phyloP scores from a whole-genome alignment of 2,797 vertebrate genomes.

The Pseudocheirus occidentalis region DNA sequence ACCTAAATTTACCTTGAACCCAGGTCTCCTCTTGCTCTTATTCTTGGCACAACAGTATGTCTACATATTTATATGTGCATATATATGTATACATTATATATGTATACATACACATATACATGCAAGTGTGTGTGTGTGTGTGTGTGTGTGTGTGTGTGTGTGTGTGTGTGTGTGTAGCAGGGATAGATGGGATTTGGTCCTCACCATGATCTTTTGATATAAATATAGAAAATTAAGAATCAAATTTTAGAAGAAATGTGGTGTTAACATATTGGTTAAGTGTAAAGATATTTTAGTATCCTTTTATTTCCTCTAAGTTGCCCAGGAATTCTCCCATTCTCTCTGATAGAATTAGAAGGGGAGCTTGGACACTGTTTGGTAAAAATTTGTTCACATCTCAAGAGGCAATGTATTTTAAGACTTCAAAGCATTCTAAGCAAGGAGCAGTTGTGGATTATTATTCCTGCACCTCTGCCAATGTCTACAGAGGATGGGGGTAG shows the following conservation, averaged over 20 bases:
- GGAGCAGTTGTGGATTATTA: not conserved
- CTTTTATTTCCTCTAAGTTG: not conserved
- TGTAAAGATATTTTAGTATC: not conserved
- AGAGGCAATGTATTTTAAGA: not conserved
- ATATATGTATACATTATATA: too few species aligned
- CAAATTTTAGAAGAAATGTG: not conserved
- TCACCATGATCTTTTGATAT: not conserved
- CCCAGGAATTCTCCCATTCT: not conserved
- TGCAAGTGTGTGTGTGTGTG: too few species aligned
- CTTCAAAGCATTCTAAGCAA: not conserved
- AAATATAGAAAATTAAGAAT: not conserved
- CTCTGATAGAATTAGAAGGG: not conserved
- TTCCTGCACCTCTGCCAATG: not conserved
- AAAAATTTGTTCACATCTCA: not conserved
- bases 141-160: too few species aligned
- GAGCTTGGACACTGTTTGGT: not conserved
- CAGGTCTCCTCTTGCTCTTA: too few species aligned
- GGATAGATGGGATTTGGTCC: not conserved
- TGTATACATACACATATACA: too few species aligned
- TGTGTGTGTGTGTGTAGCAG: not conserved
- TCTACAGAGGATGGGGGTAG: accelerated
- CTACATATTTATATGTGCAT: too few species aligned
- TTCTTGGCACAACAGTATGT: too few species aligned
- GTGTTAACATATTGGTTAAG: not conserved
- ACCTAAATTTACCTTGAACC: too few species aligned